A percentile compares a stretch with the other conserved stretches of the same genome.
These are phyloP conservation scores for Karalla daura DNA, from an alignment of 2,797 vertebrate genomes.

Conservation along the genomic window DNA sequence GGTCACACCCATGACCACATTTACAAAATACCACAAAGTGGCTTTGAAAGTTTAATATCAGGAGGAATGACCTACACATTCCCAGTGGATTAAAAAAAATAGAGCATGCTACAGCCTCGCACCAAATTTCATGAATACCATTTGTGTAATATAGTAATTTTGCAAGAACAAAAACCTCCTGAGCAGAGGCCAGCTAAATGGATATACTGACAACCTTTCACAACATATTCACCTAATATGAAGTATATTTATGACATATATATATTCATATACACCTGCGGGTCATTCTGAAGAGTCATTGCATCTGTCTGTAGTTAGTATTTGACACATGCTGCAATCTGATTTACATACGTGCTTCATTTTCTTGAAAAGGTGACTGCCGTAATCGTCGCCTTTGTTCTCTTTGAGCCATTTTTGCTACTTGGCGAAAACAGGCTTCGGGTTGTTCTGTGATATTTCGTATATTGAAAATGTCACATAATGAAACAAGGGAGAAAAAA, in stretches of 20 bases:
- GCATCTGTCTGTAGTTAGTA: background rate
- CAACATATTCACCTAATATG: background rate
- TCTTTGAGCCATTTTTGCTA: constrained; percentile 7
- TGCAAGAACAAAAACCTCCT: no score
- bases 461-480: constrained; percentile 49
- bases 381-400: constrained; percentile 47
- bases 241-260: background rate
- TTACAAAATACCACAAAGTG: background rate
- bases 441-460: constrained; percentile 39
- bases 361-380: constrained; percentile 15
- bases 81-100: no score
- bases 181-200: no score
- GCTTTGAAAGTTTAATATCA: background rate
- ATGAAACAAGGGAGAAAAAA: constrained; percentile 42
- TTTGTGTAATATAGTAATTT: no score
- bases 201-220: no score
- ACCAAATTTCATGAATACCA: no score
- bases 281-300: background rate
- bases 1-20: background rate
- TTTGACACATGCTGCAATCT: no score
- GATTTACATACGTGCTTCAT: constrained; percentile 2
- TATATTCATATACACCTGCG: background rate
- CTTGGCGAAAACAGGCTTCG: constrained; percentile 17
- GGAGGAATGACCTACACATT: background rate
- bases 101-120: no score